Conservation (phyloP, 2,797 vertebrate species). For the Intellagama lesueurii region DNA sequence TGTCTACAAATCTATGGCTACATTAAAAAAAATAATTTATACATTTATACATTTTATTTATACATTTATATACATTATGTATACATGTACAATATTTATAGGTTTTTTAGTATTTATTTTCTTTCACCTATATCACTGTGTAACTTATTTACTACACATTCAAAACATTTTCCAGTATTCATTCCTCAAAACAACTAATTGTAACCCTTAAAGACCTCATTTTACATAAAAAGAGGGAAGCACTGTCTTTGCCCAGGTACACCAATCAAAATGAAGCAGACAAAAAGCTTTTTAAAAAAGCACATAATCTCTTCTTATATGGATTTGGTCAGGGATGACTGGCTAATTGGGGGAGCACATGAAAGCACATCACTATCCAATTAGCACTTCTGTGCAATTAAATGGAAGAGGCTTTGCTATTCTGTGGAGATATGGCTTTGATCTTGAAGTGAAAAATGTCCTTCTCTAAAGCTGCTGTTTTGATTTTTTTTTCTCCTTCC, state of each 20-base stretch:
- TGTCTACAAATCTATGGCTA: too few relatives aligned
- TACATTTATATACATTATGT: background rate
- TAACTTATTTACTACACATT: conserved; percentile 59
- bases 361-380: conserved; percentile 86
- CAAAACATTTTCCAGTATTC: conserved; percentile 61
- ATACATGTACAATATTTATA: too few relatives aligned
- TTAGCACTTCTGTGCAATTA: conserved; percentile 87
- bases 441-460: conserved; percentile 83
- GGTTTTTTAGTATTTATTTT: conserved; percentile 49
- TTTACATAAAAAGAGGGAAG: conserved; percentile 75
- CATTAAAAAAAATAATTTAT: background rate
- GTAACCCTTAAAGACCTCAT: conserved; percentile 67
- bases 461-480: conserved; percentile 81
- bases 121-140: conserved; percentile 55
- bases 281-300: conserved; percentile 75
- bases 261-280: conserved; percentile 66
- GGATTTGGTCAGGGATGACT: conserved; percentile 80
- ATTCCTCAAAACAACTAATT: conserved; percentile 61
- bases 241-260: conserved; percentile 74
- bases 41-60: background rate
- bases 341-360: conserved; percentile 82
- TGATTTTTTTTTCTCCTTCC: conserved; percentile 80
- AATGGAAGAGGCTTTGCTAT: conserved; percentile 80
- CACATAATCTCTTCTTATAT: conserved; percentile 80
- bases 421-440: conserved; percentile 82